Conservation (phyloP, 2,113 vertebrate species). For the Tetraodon nigroviridis region DNA sequence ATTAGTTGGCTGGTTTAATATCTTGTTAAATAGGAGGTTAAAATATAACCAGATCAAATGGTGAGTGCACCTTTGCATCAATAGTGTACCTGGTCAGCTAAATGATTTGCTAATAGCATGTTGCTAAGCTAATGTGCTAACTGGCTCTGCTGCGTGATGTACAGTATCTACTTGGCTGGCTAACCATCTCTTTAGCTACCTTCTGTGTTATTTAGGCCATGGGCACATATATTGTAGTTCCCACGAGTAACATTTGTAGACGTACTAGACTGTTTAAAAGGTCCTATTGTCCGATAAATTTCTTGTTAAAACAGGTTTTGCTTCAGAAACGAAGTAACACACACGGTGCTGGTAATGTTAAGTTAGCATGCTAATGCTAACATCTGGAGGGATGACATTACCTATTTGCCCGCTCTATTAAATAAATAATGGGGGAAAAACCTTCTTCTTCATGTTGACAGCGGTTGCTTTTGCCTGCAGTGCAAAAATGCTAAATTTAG, state of each 20-base stretch:
- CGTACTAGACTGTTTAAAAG: not conserved
- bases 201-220: slow-evolving; percentile 1
- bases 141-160: slow-evolving; percentile 7
- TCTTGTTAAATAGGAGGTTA: slow-evolving; percentile 6
- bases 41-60: slow-evolving; percentile 44
- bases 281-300: not conserved
- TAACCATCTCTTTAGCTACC: not conserved
- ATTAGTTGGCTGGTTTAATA: not conserved
- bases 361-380: slow-evolving; percentile 27
- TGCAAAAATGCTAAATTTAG: not conserved
- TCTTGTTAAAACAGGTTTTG: not conserved
- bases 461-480: not conserved
- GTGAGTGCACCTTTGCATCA: slow-evolving; percentile 24
- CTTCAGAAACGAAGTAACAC: not conserved
- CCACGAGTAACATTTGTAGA: too few relatives aligned
- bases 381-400: slow-evolving; percentile 6
- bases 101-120: slow-evolving; percentile 31
- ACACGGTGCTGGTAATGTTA: not conserved
- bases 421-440: not conserved
- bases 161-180: not conserved
- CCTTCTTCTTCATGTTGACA: not conserved
- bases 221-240: not conserved
- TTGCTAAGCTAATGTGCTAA: slow-evolving; percentile 38
- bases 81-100: not conserved
- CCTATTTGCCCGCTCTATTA: not conserved